Base-by-base conservation (phyloP, 2,113 vertebrate genomes). In the Melierax canorus region DNA sequence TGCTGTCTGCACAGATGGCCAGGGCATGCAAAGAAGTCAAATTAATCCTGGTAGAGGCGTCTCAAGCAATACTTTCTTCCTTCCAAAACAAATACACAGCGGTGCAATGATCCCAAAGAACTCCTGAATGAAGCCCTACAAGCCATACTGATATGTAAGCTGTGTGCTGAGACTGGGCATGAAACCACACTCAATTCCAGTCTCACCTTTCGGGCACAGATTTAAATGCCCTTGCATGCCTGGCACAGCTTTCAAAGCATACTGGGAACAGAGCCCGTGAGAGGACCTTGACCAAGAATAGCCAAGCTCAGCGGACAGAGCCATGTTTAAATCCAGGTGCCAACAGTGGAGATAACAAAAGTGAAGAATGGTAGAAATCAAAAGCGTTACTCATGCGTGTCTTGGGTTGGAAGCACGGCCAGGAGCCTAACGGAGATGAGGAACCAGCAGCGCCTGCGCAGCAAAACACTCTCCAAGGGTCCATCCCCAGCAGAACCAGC, bases 241-340 rank as follows among this genome's bases (percentile, higher is more conserved):
- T 68, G 16, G 53, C 74, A 26, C 9, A 5, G 62, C 29, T 94
- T 77, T 39, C 14, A 8, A 59, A 29, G 18, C 29, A 1, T 20
- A 46, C n/a, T 11, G 59, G 88, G 80, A 96, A 22, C 14, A 30
- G 34, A 95, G 51, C 83, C 83, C 72, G 24, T 0, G 1, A 56
- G 55, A 85, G 26, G n/a, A 46, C 8, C 38, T 55, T 12, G 46
- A 81, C 64, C 43, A 51, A 67, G 66, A 38, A 66, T 2, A 92
- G 39, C 72, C 68, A 72, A 91, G 38, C 83, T 77, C 55, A 84
- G n/a, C 76, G 63, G 41, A 32, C 8, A 32, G 7, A 91, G 41
- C 76, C 87, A 64, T 67, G 64, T 96, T 92, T 95, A 96, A 92
- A 92, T 14, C 36, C 69, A 81, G 27, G 23, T 67, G 68, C 89